Evolutionary conservation across 2,888 invertebrate species (phyloP).

Genomic region (Spilosoma lubricipeda): DNA sequence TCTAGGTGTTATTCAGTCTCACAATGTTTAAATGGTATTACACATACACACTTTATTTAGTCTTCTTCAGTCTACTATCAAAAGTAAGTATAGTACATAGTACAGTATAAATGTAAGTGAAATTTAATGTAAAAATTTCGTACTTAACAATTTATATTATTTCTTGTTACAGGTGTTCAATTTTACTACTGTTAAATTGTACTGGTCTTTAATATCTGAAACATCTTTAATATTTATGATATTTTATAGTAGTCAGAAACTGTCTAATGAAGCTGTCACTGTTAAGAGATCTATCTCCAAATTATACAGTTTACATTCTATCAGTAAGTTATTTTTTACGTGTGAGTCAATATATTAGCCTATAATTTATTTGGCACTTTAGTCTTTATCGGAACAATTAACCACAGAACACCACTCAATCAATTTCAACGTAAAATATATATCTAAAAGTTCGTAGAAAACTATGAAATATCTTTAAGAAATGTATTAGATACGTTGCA

Average conservation of each 20-base stretch:
- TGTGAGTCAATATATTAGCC: too few species aligned
- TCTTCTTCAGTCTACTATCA: background rate
- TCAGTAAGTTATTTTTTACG: constrained; percentile 21
- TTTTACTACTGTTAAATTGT: too few species aligned
- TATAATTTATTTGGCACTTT: too few species aligned
- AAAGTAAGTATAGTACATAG: constrained; percentile 13
- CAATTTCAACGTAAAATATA: too few species aligned
- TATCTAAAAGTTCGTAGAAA: too few species aligned
- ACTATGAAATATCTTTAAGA: too few species aligned
- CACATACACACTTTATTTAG: background rate
- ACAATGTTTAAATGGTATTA: background rate
- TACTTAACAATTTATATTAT: background rate
- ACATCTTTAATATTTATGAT: constrained; percentile 3
- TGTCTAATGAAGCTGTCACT: constrained; percentile 24
- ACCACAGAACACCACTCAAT: too few species aligned
- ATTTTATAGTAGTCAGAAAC: constrained; percentile 25
- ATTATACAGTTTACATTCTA: constrained; percentile 16
- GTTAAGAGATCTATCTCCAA: constrained; percentile 13
- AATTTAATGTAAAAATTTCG: background rate
- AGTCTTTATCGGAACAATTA: too few species aligned
- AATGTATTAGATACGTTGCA: too few species aligned
- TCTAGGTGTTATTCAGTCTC: background rate
- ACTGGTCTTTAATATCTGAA: background rate
- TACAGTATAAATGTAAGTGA: background rate
- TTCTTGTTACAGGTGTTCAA: constrained; percentile 2